These are phyloP conservation scores for Zosterops borbonicus DNA, from an alignment of 2,113 vertebrate species.

Conservation along the genomic window DNA sequence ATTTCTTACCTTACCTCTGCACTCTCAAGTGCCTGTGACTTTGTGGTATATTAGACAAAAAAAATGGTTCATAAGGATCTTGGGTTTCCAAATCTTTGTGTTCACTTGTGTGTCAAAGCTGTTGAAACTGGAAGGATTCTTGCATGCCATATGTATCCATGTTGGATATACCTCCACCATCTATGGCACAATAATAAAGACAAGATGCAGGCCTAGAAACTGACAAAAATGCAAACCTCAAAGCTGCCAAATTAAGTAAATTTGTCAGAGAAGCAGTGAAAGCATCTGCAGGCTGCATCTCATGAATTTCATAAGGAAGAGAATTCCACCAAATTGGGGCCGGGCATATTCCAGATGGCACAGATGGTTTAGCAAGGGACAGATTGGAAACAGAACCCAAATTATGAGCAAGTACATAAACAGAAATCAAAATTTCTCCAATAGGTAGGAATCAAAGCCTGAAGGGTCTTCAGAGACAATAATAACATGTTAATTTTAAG, in stretches of 20 bases:
- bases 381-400: constrained; percentile 71
- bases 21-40: neutral
- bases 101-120: neutral
- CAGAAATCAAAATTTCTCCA: constrained; percentile 59
- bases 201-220: neutral
- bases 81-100: neutral
- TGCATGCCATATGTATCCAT: rapidly evolving
- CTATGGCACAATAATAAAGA: neutral
- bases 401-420: constrained; percentile 67
- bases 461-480: constrained; percentile 55
- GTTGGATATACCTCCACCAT: neutral
- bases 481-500: constrained; percentile 45
- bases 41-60: neutral
- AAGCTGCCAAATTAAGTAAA: constrained; percentile 39
- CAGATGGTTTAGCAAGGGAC: constrained; percentile 71
- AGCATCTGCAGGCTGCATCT: constrained; percentile 40
- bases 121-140: neutral
- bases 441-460: constrained; percentile 56
- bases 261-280: constrained; percentile 33
- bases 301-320: constrained; percentile 60
- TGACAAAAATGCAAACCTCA: constrained; percentile 35
- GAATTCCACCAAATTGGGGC: constrained; percentile 51
- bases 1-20: neutral
- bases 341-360: constrained; percentile 58
- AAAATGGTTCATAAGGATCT: neutral